Base-by-base conservation (phyloP, 2,797 vertebrate species). In the Tokudaia muenninki region DNA sequence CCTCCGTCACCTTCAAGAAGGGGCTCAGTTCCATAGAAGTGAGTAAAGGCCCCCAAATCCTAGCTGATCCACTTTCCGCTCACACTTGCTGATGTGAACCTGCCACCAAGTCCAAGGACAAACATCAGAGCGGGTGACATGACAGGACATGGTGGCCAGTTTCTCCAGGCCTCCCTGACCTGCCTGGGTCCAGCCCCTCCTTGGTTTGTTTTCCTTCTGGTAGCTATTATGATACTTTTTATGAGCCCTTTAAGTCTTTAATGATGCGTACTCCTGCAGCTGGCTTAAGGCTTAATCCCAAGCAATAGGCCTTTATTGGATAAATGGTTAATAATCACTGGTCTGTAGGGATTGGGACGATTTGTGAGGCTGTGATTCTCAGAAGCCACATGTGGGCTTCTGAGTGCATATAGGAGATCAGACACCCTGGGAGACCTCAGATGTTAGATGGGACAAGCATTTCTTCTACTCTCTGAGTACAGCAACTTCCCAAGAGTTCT, bases 241-340 rank as follows among this genome's bases (percentile, higher is more conserved):
- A 95, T 91, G 96, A 97, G 95, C 67, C 93, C 94, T 70, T 95
- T 97, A 98, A 97, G 94, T 97, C 96, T 97, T 97, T 97, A 97
- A 97, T 92, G 97, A 97, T 81, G 90, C 93, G 41, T 72, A 65
- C 83, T 96, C 95, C 77, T 95, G 67, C 91, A 90, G 92, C 95
- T 96, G 96, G 96, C 96, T 97, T 97, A 97, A 92, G 90, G 88
- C 90, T 95, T 97, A 97, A 98, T 98, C 97, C 98, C 59, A 50
- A 90, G 96, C 97, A 97, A 97, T 97, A 88, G 95, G 94, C 47
- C 97, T 97, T 97, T 97, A 97, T 98, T 97, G 97, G 97, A 97
- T 97, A 98, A 98, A 97, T 97, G 90, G 96, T 96, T 98, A 97
- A 97, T 97, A 97, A 97, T 97, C 97, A 92, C 93, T 92, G 13